Conservation (phyloP, 2,113 vertebrate genomes). For the Etheostoma spectabile region DNA sequence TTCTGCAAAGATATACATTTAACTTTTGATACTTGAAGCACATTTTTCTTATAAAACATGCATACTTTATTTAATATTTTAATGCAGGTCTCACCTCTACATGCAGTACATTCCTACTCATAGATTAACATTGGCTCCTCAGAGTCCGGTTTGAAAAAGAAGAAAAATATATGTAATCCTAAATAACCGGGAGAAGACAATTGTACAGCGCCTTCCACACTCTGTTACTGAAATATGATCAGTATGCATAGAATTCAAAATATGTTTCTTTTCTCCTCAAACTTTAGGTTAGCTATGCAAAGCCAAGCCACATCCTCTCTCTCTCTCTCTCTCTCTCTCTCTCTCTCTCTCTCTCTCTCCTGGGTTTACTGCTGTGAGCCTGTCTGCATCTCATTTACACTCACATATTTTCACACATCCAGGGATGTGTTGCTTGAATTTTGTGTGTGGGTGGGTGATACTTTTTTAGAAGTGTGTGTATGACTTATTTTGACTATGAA, state of each 20-base stretch:
- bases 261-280: conserved; percentile 56
- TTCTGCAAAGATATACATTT: background rate
- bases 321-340: conserved; percentile 45
- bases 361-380: conserved; percentile 71
- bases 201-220: conserved; percentile 4
- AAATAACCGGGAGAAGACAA: conserved; percentile 7
- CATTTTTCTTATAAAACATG: background rate
- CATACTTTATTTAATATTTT: background rate
- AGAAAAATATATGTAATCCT: conserved; percentile 4
- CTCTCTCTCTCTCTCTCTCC: conserved; percentile 43
- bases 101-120: background rate
- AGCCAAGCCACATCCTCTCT: conserved; percentile 69
- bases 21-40: background rate
- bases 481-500: conserved; percentile 18
- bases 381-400: conserved; percentile 85
- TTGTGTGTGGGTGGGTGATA: conserved; percentile 25
- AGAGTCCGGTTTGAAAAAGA: background rate
- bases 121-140: background rate
- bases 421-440: conserved; percentile 58
- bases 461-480: conserved; percentile 37
- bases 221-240: conserved; percentile 45
- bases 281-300: conserved; percentile 68
- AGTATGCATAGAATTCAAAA: conserved; percentile 69
- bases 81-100: background rate
- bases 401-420: conserved; percentile 78